Conservation (phyloP, 92 coral and sea anemone species). For the Parazoanthus atlanticus region DNA sequence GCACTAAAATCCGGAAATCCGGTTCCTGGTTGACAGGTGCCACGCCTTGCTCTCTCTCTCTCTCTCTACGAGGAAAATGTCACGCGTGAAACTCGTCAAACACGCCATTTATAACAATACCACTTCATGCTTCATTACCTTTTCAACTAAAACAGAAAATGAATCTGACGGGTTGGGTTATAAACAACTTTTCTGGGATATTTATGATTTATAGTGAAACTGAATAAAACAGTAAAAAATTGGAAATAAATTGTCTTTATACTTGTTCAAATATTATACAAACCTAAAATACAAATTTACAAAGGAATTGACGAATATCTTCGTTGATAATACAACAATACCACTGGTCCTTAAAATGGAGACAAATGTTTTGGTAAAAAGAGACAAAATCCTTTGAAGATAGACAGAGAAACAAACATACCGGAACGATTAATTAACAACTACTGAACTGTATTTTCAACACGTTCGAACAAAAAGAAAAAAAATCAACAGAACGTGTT, state of each 20-base stretch:
- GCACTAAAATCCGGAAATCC: background rate
- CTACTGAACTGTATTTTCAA: background rate
- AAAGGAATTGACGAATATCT: background rate
- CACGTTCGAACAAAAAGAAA: background rate
- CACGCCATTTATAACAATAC: background rate
- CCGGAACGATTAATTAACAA: background rate
- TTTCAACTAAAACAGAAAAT: background rate
- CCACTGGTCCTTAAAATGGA: background rate
- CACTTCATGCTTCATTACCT: background rate
- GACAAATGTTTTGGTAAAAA: background rate
- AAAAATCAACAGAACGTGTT: background rate
- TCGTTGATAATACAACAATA: background rate
- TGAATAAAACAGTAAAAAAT: no score
- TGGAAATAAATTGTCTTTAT: no score
- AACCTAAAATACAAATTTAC: background rate
- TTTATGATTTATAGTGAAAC: background rate
- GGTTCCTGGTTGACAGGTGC: background rate
- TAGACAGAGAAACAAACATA: no score
- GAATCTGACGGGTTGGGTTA: background rate
- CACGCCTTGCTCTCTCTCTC: background rate
- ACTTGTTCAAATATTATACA: background rate
- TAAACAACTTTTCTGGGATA: background rate
- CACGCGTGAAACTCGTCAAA: background rate
- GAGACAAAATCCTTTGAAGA: no score
- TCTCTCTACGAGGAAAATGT: background rate